A percentile compares a stretch with the other conserved stretches of the same genome.
Evolutionary conservation across 2,888 invertebrate genomes (phyloP).

Genomic region (Synanthedon vespiformis): DNA sequence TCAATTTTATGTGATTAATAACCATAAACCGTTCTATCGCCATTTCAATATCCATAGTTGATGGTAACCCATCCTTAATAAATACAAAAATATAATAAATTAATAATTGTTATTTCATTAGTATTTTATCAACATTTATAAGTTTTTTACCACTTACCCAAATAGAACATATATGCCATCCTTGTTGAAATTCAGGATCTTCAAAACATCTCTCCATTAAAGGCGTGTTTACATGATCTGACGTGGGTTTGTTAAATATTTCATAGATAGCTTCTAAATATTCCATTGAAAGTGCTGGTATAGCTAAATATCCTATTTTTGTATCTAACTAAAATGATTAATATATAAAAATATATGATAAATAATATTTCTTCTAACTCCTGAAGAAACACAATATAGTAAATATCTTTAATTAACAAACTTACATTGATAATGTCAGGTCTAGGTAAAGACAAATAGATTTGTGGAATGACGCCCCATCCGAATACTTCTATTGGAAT

Average conservation of each 20-base stretch:
- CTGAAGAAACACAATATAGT: neutral
- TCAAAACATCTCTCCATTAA: conserved; percentile 46
- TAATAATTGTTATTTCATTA: neutral
- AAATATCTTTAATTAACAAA: conserved; percentile 11
- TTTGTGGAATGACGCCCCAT: conserved; percentile 71
- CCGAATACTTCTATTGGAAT: conserved; percentile 66
- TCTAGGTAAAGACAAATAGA: conserved; percentile 62
- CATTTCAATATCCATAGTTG: conserved; percentile 71
- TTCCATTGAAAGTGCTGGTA: conserved; percentile 43
- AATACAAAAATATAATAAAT: conserved; percentile 3
- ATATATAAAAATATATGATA: conserved; percentile 1
- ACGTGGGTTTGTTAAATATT: conserved; percentile 26
- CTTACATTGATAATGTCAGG: conserved; percentile 32
- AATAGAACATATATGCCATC: conserved; percentile 51
- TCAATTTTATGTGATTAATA: conserved; percentile 47
- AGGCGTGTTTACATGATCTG: conserved; percentile 43
- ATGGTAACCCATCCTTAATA: conserved; percentile 58
- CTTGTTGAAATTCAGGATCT: conserved; percentile 36
- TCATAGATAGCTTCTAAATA: conserved; percentile 47
- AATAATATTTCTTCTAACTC: neutral
- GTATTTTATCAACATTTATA: neutral
- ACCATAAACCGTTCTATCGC: conserved; percentile 70
- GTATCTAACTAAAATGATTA: conserved; percentile 26
- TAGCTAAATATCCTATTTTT: conserved; percentile 58
- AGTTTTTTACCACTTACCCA: conserved; percentile 34